Percentiles rank a stretch among this genome's conserved stretches.
These are phyloP conservation scores for Percopsis omiscomaycus DNA, from an alignment of 2,797 vertebrate genomes.

Conservation along the genomic window DNA sequence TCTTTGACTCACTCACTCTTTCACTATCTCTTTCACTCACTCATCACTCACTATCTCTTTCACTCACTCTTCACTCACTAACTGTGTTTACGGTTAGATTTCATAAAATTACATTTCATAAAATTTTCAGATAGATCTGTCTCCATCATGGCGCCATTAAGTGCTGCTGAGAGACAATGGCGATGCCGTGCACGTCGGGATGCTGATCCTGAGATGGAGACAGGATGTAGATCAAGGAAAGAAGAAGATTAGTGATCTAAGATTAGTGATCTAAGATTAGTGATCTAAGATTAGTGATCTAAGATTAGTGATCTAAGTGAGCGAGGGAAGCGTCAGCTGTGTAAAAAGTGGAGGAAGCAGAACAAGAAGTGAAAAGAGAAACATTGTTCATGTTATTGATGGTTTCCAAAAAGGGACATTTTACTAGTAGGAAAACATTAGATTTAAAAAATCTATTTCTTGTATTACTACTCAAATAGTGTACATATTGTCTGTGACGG, in stretches of 20 bases:
- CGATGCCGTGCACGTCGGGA: not conserved
- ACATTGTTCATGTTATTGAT: no score
- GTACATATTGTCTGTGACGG: no score
- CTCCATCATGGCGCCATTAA: not conserved
- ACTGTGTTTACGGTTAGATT: not conserved
- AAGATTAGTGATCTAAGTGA: not conserved
- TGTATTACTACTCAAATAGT: no score
- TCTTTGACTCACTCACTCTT: not conserved
- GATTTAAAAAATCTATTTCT: no score
- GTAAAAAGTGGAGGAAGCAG: not conserved
- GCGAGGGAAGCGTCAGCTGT: not conserved
- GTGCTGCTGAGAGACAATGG: not conserved
- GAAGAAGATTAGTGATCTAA: not conserved
- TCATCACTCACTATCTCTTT: not conserved
- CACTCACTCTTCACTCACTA: not conserved
- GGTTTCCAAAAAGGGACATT: no score
- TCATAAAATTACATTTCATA: not conserved
- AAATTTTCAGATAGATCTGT: not conserved
- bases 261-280: not conserved
- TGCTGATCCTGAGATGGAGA: not conserved
- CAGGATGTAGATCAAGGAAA: not conserved
- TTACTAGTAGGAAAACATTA: no score
- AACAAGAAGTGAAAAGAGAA: no score
- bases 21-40: not conserved
- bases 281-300: not conserved